A percentile compares a stretch with the other conserved stretches of the same genome.
phyloP scores from a whole-genome alignment of 64 coral and sea anemone genomes.

The Montipora foliosa region DNA sequence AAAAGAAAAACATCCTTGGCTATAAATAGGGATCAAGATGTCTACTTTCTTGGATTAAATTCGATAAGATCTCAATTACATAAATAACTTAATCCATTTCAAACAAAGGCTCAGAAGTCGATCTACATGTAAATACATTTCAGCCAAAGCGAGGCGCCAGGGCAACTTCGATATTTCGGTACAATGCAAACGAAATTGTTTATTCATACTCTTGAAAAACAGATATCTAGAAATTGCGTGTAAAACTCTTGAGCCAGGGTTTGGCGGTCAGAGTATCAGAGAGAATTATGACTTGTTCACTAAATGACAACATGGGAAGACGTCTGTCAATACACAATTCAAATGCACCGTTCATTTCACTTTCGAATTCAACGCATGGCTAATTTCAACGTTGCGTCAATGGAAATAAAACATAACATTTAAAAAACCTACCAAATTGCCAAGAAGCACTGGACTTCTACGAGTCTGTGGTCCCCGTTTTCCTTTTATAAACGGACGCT shows the following conservation, averaged over 20 bases:
- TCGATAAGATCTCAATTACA: conserved; percentile 22
- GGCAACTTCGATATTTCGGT: background rate
- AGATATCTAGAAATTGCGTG: background rate
- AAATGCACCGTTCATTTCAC: background rate
- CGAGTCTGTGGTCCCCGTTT: background rate
- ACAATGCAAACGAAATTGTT: conserved; percentile 10
- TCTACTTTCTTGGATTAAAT: background rate
- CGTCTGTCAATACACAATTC: background rate
- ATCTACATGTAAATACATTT: background rate
- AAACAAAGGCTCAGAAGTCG: background rate
- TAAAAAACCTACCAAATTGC: conserved; percentile 8
- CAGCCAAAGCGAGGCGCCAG: background rate
- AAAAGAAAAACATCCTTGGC: background rate
- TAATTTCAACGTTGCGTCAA: conserved; percentile 4
- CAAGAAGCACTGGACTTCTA: background rate
- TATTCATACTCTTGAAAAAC: background rate
- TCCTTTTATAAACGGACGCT: conserved; percentile 25
- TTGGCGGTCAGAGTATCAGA: background rate
- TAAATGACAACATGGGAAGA: background rate
- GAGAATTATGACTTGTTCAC: conserved; percentile 1
- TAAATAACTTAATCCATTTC: background rate
- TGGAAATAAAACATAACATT: background rate
- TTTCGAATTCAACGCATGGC: conserved; percentile 11
- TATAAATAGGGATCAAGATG: background rate
- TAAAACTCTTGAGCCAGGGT: background rate